phyloP scores from a whole-genome alignment of 2,113 vertebrate genomes.

The Myxocyprinus asiaticus region DNA sequence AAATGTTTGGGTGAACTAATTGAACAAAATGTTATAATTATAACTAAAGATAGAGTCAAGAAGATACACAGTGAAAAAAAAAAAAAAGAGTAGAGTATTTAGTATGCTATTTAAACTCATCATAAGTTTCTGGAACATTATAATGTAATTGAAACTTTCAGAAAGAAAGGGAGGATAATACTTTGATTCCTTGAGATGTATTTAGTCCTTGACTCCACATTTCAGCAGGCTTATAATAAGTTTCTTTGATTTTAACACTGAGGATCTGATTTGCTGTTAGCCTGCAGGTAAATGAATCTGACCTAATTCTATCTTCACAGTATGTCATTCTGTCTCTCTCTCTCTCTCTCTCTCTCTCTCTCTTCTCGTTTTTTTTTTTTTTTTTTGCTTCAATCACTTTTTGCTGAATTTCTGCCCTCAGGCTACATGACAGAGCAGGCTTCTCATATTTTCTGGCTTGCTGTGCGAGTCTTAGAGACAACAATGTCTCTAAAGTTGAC shows the following conservation, averaged over 20 bases:
- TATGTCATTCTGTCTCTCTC: neutral
- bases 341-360: too few relatives aligned
- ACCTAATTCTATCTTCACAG: slow-evolving; percentile 47
- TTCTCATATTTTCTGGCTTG: neutral
- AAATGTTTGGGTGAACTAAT: neutral
- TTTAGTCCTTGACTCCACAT: neutral
- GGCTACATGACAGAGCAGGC: neutral
- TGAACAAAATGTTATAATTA: neutral
- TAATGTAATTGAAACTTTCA: neutral
- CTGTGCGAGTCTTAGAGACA: slow-evolving; percentile 43
- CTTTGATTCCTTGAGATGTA: too few relatives aligned
- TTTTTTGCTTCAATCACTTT: slow-evolving; percentile 30
- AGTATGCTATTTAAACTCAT: too few relatives aligned
- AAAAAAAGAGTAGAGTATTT: neutral
- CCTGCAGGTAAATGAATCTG: slow-evolving; percentile 51
- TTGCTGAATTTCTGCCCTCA: neutral
- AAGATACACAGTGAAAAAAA: too few relatives aligned
- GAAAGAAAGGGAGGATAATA: neutral
- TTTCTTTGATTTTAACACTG: slow-evolving; percentile 3
- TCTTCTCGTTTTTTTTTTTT: neutral
- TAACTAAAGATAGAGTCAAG: neutral
- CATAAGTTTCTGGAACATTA: neutral
- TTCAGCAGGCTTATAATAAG: neutral
- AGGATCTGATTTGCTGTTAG: slow-evolving; percentile 15
- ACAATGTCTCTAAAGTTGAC: slow-evolving; percentile 25